Evolutionary conservation across 2,797 vertebrate genomes (phyloP).

Genomic region (Limnodromus scolopaceus): DNA sequence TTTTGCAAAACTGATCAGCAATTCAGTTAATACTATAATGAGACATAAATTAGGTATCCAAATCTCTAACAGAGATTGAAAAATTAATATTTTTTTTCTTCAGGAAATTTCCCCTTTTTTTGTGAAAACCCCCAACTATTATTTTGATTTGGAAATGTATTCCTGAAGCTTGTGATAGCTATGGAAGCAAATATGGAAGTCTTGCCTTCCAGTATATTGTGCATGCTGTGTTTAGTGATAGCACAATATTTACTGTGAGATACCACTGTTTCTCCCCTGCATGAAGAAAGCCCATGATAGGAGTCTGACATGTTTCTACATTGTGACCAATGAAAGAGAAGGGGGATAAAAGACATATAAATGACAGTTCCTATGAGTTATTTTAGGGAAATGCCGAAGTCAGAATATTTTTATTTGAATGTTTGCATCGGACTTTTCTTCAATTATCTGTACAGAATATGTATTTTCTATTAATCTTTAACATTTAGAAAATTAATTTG

Average conservation of each 20-base stretch:
- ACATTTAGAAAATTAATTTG: neutral
- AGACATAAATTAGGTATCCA: neutral
- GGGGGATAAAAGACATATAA: neutral
- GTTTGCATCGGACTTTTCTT: neutral
- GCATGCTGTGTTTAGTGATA: neutral
- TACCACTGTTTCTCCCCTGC: neutral
- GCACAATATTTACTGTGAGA: neutral
- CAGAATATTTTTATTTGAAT: neutral
- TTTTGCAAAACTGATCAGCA: neutral
- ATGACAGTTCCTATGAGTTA: neutral
- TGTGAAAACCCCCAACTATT: neutral
- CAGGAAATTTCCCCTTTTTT: neutral
- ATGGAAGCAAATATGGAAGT: neutral
- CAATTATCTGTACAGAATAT: neutral
- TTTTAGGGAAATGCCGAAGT: neutral
- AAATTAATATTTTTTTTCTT: neutral
- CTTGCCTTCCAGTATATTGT: neutral
- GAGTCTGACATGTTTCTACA: neutral
- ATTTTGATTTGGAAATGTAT: neutral
- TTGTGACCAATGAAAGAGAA: neutral
- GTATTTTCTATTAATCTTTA: neutral
- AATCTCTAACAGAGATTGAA: neutral
- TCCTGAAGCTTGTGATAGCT: neutral
- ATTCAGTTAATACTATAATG: neutral
- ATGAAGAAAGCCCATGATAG: accelerated